Conservation (phyloP, 2,888 invertebrate genomes). For the Halocaridina rubra region DNA sequence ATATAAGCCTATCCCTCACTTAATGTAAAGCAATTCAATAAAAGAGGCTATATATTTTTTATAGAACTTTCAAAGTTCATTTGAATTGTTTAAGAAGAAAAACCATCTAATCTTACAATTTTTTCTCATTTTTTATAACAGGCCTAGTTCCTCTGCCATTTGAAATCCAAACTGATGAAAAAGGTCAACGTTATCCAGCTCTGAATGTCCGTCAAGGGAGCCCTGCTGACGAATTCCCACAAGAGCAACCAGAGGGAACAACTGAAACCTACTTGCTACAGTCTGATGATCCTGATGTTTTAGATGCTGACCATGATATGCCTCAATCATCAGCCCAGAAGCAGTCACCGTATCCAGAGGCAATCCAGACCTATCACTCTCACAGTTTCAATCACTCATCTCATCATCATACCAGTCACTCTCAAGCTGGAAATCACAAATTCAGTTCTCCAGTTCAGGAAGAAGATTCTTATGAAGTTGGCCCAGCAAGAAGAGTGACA, state of each 20-base stretch:
- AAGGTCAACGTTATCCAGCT: constrained; percentile 47
- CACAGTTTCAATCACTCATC: not conserved
- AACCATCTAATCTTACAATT: too few relatives aligned
- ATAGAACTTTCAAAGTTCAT: too few relatives aligned
- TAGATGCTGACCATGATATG: not conserved
- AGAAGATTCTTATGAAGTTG: too few relatives aligned
- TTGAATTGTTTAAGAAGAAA: too few relatives aligned
- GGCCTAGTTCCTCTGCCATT: constrained; percentile 50
- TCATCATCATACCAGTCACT: not conserved
- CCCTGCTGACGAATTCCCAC: constrained; percentile 14
- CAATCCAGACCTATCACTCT: not conserved
- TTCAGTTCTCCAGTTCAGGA: not conserved
- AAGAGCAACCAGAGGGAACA: not conserved
- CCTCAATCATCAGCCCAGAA: not conserved
- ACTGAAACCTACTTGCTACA: not conserved
- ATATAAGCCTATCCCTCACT: too few relatives aligned
- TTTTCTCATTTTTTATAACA: not conserved
- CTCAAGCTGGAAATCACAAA: not conserved
- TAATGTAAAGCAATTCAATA: too few relatives aligned
- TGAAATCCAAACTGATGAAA: constrained; percentile 47
- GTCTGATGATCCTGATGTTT: not conserved
- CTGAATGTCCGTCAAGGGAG: constrained; percentile 43
- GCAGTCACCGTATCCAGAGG: not conserved
- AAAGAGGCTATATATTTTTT: too few relatives aligned
- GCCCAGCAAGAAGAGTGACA: too few relatives aligned